Conservation (phyloP, 2,888 invertebrate genomes). For the Osmoderma eremita region DNA sequence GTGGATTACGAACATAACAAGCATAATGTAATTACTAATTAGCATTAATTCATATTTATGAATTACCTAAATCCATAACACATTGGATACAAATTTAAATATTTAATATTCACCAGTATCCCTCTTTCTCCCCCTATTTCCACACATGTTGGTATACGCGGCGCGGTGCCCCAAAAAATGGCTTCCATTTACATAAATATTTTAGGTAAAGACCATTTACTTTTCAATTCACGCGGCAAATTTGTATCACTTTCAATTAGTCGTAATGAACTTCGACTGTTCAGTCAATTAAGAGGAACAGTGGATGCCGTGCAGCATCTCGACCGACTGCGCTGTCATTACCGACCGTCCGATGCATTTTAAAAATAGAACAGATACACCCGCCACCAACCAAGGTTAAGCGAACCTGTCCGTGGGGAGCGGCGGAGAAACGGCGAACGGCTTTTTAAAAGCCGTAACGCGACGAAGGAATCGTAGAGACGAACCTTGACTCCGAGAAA, state of each 20-base stretch:
- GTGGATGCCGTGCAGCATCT: slow-evolving; percentile 8
- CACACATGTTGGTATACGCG: no score
- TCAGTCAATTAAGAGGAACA: slow-evolving; percentile 30
- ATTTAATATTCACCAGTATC: no score
- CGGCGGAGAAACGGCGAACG: background rate
- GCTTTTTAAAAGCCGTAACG: background rate
- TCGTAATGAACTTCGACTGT: slow-evolving; percentile 32
- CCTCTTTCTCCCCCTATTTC: no score
- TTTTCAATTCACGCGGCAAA: slow-evolving; percentile 31
- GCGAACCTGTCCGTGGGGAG: background rate
- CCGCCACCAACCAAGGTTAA: slow-evolving; percentile 13
- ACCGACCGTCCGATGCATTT: slow-evolving; percentile 7
- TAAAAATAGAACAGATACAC: slow-evolving; percentile 35
- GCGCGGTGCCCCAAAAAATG: background rate
- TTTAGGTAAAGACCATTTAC: slow-evolving; percentile 27
- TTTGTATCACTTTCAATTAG: slow-evolving; percentile 35
- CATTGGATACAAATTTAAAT: no score
- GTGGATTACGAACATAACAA: no score
- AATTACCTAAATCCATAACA: no score
- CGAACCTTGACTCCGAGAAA: slow-evolving; percentile 35
- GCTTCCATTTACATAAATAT: slow-evolving; percentile 22
- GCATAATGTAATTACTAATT: no score
- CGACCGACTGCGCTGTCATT: slow-evolving; percentile 16
- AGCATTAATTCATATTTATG: no score
- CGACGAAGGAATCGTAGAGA: slow-evolving; percentile 19